Percentiles rank a stretch among this genome's conserved stretches.
Evolutionary conservation across 2,888 invertebrate genomes (phyloP).

Genomic region (Noctuana brunneofusca): DNA sequence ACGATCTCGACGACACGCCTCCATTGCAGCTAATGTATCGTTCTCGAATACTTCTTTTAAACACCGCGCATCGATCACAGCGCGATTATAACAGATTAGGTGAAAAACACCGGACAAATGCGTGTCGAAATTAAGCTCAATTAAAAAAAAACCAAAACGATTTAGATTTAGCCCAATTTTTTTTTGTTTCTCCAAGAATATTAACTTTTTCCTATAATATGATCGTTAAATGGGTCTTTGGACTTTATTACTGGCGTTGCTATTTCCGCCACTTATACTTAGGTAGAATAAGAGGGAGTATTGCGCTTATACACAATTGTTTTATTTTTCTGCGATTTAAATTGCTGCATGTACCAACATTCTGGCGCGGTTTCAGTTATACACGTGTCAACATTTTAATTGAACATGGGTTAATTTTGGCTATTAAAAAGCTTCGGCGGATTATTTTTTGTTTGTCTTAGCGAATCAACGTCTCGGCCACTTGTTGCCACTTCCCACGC

Average conservation of each 20-base stretch:
- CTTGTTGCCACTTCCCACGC: constrained; percentile 82
- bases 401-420: constrained; percentile 60
- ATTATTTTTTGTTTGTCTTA: constrained; percentile 55
- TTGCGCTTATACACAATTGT: too few relatives aligned
- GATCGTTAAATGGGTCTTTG: too few relatives aligned
- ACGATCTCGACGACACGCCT: constrained; percentile 67
- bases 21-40: constrained; percentile 36
- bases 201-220: too few relatives aligned
- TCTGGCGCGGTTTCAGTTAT: not conserved
- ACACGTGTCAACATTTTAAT: constrained; percentile 58
- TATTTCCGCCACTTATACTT: too few relatives aligned
- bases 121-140: too few relatives aligned
- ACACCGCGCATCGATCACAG: constrained; percentile 27
- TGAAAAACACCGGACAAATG: too few relatives aligned
- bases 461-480: constrained; percentile 63
- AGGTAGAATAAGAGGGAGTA: too few relatives aligned
- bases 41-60: constrained; percentile 38
- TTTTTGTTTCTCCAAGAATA: too few relatives aligned
- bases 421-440: constrained; percentile 50
- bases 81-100: constrained; percentile 23
- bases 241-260: not conserved
- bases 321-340: not conserved
- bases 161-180: too few relatives aligned
- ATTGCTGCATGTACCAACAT: not conserved
- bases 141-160: too few relatives aligned